Percentiles rank a stretch among this genome's conserved stretches.
phyloP scores from a whole-genome alignment of 2,888 invertebrate genomes.

The Amphiduros pacificus region DNA sequence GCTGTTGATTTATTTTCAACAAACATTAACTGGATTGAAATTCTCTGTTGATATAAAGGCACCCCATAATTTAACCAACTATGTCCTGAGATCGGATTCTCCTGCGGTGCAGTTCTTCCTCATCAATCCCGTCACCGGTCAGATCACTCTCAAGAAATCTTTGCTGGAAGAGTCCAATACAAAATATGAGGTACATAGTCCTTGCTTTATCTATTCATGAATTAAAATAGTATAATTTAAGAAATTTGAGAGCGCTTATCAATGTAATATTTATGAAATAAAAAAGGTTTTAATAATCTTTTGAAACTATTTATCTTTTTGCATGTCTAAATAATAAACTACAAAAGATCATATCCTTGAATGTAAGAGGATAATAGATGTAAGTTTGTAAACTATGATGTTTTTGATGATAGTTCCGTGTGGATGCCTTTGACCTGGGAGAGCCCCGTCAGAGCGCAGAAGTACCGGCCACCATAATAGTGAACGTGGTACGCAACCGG shows the following conservation, averaged over 20 bases:
- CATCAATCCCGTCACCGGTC: constrained; percentile 37
- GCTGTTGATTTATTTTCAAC: too few relatives aligned
- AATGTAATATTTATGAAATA: too few relatives aligned
- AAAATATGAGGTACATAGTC: constrained; percentile 22
- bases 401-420: constrained; percentile 28
- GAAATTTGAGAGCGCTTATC: too few relatives aligned
- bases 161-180: constrained; percentile 16
- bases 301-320: too few relatives aligned
- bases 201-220: not conserved
- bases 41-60: constrained; percentile 13
- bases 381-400: not conserved
- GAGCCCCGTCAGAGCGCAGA: constrained; percentile 31
- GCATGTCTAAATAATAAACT: too few relatives aligned
- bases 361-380: too few relatives aligned
- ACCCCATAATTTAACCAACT: constrained; percentile 31
- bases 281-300: too few relatives aligned
- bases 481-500: constrained; percentile 42
- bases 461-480: constrained; percentile 36
- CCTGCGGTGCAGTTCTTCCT: constrained; percentile 34
- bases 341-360: too few relatives aligned
- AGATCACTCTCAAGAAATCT: constrained; percentile 34
- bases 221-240: too few relatives aligned
- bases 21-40: not conserved
- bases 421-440: constrained; percentile 37
- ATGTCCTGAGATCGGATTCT: constrained; percentile 26